phyloP scores from a whole-genome alignment of 2,888 invertebrate species.

The Dryocosmus kuriphilus region DNA sequence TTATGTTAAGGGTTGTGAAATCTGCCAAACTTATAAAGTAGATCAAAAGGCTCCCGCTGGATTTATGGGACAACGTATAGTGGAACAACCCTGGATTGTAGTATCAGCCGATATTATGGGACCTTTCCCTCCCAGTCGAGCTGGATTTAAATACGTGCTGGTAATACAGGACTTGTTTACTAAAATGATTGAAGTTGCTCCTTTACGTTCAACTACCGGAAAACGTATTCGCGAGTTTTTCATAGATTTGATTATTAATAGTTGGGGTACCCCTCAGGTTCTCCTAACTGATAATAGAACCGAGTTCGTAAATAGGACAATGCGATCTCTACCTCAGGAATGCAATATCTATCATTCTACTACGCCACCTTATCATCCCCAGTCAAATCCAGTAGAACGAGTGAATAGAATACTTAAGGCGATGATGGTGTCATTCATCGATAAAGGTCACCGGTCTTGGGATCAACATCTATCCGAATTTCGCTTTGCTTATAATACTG shows the following conservation, averaged over 20 bases:
- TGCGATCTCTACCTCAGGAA: not conserved
- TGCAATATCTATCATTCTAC: not conserved
- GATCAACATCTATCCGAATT: slow-evolving; percentile 44
- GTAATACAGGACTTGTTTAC: slow-evolving; percentile 47
- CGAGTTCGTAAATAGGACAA: slow-evolving; percentile 19
- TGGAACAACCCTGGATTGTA: not conserved
- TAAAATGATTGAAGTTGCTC: slow-evolving; percentile 47
- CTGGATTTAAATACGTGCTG: slow-evolving; percentile 39
- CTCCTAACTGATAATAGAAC: slow-evolving; percentile 55
- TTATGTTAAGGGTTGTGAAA: too few species aligned
- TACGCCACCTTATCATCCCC: not conserved
- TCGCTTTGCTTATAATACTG: slow-evolving; percentile 47
- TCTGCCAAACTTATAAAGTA: not conserved
- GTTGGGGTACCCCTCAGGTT: slow-evolving; percentile 48
- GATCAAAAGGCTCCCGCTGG: slow-evolving; percentile 29
- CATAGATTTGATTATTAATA: slow-evolving; percentile 50
- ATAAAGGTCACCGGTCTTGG: slow-evolving; percentile 40
- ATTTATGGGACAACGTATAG: slow-evolving; percentile 15
- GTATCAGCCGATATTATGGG: slow-evolving; percentile 21
- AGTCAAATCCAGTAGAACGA: slow-evolving; percentile 47
- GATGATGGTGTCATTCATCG: slow-evolving; percentile 38
- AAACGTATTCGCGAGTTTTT: slow-evolving; percentile 39
- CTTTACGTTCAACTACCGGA: slow-evolving; percentile 53
- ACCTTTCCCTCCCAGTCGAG: slow-evolving; percentile 50
- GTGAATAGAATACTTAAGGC: slow-evolving; percentile 45